Percentiles rank a stretch among this genome's conserved stretches.
These are phyloP conservation scores for Alosa alosa DNA, from an alignment of 2,113 vertebrate genomes.

Conservation along the genomic window DNA sequence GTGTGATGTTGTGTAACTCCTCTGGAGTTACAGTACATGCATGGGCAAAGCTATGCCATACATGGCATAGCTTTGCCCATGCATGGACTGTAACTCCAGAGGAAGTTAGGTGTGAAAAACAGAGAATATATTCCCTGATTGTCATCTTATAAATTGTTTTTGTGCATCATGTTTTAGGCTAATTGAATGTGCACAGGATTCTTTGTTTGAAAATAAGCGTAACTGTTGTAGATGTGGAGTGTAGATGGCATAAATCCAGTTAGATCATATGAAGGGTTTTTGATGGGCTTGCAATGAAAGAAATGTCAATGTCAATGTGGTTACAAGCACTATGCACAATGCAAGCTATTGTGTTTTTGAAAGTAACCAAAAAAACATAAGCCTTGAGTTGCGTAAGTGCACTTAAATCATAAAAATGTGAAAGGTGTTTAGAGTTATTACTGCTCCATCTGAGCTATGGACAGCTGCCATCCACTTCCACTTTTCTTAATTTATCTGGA, in stretches of 20 bases:
- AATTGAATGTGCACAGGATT: neutral
- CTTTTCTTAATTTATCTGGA: constrained; percentile 52
- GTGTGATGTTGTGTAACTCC: neutral
- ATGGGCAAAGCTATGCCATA: no score
- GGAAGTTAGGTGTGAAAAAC: neutral
- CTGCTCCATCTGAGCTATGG: neutral
- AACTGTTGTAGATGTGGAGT: neutral
- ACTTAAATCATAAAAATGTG: neutral
- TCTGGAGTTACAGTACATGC: no score
- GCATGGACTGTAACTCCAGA: no score
- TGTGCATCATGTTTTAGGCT: neutral
- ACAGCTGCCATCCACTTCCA: constrained; percentile 39
- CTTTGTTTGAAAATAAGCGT: neutral
- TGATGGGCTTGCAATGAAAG: neutral
- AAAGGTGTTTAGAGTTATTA: neutral
- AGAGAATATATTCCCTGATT: neutral
- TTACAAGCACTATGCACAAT: neutral
- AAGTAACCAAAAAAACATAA: neutral
- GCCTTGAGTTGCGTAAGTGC: neutral
- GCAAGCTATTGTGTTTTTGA: neutral
- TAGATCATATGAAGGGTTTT: neutral
- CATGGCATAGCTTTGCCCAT: neutral
- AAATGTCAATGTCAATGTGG: neutral
- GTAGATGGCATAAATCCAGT: neutral
- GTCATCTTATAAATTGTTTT: neutral